Conservation (phyloP, 2,113 vertebrate species). For the Struthio camelus region DNA sequence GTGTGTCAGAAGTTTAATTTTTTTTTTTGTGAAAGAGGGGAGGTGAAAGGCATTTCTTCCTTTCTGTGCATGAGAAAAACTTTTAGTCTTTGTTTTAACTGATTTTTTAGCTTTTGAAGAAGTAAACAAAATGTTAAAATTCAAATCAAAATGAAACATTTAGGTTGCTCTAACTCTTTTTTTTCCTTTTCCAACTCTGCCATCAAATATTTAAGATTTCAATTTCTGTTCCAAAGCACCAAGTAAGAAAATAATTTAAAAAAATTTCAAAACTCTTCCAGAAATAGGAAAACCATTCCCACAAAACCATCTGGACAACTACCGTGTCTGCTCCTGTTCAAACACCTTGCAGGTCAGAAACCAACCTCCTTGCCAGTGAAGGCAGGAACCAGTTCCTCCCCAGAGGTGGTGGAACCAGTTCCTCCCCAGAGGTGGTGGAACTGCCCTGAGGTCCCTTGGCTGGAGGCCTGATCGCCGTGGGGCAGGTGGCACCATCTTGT, state of each 20-base stretch:
- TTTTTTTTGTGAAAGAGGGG: not conserved
- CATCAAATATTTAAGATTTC: not conserved
- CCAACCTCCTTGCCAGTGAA: not conserved
- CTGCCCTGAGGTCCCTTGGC: too few species aligned
- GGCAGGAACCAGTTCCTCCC: not conserved
- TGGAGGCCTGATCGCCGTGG: accelerated
- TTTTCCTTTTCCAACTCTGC: not conserved
- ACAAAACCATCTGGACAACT: not conserved
- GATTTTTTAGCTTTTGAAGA: not conserved
- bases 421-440: too few species aligned
- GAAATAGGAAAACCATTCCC: not conserved
- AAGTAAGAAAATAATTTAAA: conserved; percentile 13
- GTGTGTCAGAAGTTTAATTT: not conserved
- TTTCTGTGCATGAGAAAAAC: not conserved
- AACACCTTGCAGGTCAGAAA: not conserved
- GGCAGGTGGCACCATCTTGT: not conserved
- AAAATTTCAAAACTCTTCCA: conserved; percentile 16
- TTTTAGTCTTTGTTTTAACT: not conserved
- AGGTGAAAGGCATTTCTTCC: not conserved
- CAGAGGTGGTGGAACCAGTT: not conserved
- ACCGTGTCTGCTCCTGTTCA: not conserved
- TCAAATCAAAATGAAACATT: conserved; percentile 21
- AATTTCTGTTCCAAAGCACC: conserved; percentile 27
- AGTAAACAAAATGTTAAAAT: conserved; percentile 26
- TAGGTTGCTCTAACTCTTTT: not conserved